A percentile compares a stretch with the other conserved stretches of the same genome.
These are phyloP conservation scores for Gryon sp. DNA, from an alignment of 1,140 invertebrate species.

Conservation along the genomic window DNA sequence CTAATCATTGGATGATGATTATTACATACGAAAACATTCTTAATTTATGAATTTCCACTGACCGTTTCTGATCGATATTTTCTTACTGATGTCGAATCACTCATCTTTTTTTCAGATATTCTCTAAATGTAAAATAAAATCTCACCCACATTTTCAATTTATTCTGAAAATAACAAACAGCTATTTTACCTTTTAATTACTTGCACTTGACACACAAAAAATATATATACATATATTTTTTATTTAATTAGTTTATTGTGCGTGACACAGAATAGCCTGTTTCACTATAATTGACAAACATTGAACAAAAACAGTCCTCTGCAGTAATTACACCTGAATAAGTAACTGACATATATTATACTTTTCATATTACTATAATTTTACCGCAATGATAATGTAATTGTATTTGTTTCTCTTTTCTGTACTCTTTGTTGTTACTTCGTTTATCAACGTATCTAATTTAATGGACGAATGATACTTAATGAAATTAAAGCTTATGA, in stretches of 20 bases:
- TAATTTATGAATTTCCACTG: too few species aligned
- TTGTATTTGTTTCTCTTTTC: too few species aligned
- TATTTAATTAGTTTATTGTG: constrained; percentile 43
- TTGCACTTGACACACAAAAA: constrained; percentile 26
- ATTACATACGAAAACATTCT: too few species aligned
- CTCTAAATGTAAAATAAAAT: not conserved
- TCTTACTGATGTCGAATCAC: too few species aligned
- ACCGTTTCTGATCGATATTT: too few species aligned
- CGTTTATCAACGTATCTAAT: too few species aligned
- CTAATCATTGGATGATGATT: too few species aligned
- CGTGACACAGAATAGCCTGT: constrained; percentile 29
- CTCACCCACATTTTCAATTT: not conserved
- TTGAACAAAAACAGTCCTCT: constrained; percentile 4
- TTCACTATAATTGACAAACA: constrained; percentile 31
- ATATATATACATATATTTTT: too few species aligned
- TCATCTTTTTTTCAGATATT: not conserved
- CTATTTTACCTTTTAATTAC: constrained; percentile 29
- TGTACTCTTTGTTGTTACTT: too few species aligned
- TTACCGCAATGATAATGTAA: not conserved
- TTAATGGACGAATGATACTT: too few species aligned
- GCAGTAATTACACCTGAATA: constrained; percentile 39
- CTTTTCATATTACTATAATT: constrained; percentile 9
- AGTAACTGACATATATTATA: constrained; percentile 13
- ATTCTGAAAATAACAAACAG: constrained; percentile 8
- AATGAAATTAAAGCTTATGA: too few species aligned